A percentile compares a stretch with the other conserved stretches of the same genome.
Conservation (phyloP, 2,888 invertebrate genomes). For the Conistra vaccinii region DNA sequence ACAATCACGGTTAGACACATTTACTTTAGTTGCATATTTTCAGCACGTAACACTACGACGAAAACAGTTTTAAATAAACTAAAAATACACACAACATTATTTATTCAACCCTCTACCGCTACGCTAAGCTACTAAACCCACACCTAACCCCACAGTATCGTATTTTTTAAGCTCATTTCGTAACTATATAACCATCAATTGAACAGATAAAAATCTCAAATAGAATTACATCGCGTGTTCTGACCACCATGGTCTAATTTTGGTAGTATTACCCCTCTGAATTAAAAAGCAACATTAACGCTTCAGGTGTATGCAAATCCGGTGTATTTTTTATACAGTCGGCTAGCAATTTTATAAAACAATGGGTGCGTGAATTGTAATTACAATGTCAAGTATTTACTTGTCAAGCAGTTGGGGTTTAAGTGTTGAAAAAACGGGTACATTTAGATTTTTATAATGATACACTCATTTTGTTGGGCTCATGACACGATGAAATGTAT, state of each 20-base stretch:
- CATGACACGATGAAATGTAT: constrained; percentile 65
- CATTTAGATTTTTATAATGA: constrained; percentile 69
- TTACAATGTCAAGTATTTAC: constrained; percentile 83
- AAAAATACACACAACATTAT: constrained; percentile 4
- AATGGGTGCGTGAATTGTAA: constrained; percentile 81
- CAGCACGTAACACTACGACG: background rate
- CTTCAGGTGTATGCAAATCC: constrained; percentile 57
- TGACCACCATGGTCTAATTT: constrained; percentile 82
- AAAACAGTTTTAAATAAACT: background rate
- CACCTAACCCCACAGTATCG: constrained; percentile 74
- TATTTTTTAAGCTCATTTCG: constrained; percentile 83
- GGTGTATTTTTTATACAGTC: constrained; percentile 45
- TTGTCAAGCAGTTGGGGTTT: constrained; percentile 77
- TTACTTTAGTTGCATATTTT: background rate
- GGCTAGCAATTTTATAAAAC: constrained; percentile 74
- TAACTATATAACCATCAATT: constrained; percentile 88
- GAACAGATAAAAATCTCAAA: constrained; percentile 86
- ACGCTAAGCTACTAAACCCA: constrained; percentile 45
- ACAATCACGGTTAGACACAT: background rate
- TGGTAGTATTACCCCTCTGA: constrained; percentile 71
- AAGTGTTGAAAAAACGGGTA: constrained; percentile 69
- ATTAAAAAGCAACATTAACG: constrained; percentile 60
- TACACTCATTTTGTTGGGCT: constrained; percentile 62
- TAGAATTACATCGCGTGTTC: constrained; percentile 85
- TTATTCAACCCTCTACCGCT: constrained; percentile 44